A percentile compares a stretch with the other conserved stretches of the same genome.
These are phyloP conservation scores for Chiloscyllium punctatum DNA, from an alignment of 2,797 vertebrate species.

Conservation along the genomic window DNA sequence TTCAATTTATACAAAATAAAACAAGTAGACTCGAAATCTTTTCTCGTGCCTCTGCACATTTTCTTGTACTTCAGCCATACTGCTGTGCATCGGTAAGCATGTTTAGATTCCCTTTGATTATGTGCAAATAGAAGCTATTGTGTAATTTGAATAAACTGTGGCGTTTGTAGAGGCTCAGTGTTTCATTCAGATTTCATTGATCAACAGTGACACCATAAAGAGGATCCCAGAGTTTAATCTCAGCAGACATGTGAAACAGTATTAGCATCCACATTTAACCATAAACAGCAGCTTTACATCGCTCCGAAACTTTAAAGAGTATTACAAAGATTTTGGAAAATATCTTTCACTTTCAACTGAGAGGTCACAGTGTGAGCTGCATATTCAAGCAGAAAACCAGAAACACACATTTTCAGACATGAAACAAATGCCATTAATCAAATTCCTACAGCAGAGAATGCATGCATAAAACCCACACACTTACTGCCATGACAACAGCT, in stretches of 20 bases:
- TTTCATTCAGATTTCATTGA: slow-evolving; percentile 36
- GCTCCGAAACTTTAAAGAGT: background rate
- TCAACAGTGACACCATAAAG: slow-evolving; percentile 31
- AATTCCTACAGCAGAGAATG: slow-evolving; percentile 91
- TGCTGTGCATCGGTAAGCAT: background rate
- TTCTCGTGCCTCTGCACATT: background rate
- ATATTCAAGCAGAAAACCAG: slow-evolving; percentile 28
- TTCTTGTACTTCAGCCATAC: slow-evolving; percentile 24
- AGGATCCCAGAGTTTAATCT: slow-evolving; percentile 23
- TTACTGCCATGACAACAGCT: slow-evolving; percentile 97
- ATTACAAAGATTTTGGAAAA: slow-evolving; percentile 30
- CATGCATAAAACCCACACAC: slow-evolving; percentile 99
- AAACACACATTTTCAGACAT: slow-evolving; percentile 56
- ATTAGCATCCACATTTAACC: slow-evolving; percentile 26
- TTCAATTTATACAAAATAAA: background rate
- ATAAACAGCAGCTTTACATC: background rate
- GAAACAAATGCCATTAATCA: slow-evolving; percentile 92
- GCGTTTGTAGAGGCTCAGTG: slow-evolving; percentile 14
- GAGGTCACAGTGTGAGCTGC: slow-evolving; percentile 30
- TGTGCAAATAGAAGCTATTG: slow-evolving; percentile 32
- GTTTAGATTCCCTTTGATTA: slow-evolving; percentile 30
- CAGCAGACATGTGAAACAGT: background rate
- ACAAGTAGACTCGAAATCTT: background rate
- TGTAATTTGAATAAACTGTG: slow-evolving; percentile 22
- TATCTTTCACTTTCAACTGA: background rate